Evolutionary conservation across 2,888 invertebrate genomes (phyloP), one percentile per base, ranked within the genome.

Genomic region (Nomada goodeniana): DNA sequence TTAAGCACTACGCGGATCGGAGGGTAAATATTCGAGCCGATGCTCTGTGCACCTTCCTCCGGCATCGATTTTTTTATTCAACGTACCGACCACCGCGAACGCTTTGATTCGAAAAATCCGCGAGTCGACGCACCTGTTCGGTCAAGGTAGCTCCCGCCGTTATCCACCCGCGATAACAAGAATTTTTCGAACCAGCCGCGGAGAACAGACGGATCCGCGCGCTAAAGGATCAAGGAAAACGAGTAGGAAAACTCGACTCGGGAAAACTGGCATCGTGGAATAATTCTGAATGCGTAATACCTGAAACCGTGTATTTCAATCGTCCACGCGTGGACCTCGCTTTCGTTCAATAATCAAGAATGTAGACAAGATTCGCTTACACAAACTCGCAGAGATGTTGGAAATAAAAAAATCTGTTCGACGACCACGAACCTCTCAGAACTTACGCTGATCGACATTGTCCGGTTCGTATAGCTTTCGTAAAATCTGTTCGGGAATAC

Each of bases 401-500:
- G 18, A 29, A 59, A 18, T 36, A 18, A 29, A 36, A 36, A n/a
- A n/a, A 20, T 20, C 2, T 10, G 4, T n/a, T 26, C 20, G 11
- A 20, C n/a, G 3, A 44, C 61, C 5, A 13, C 59, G 20, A 52
- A 4, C 47, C 26, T 36, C 64, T 18, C 18, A 44, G 29, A 29
- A 2, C 10, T 50, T 26, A 4, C n/a, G 26, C 29, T 55, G 47
- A 52, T 68, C 59, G 9, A 26, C 36, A 15, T 79, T 57, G 20
- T 18, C 13, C 20, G 26, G 55, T 42, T 79, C 67, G 18, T 29
- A 72, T 1, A 80, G 72, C 53, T 53, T 77, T 44, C 50, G 64
- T 57, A 85, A 64, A 0, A 87, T 61, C 7, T 67, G 47, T 47
- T 89, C 88, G n/a, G 92, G 91, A 2, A 91, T 88, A 7, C 88